Conservation (phyloP, 2,113 vertebrate genomes). For the Anser cygnoides region DNA sequence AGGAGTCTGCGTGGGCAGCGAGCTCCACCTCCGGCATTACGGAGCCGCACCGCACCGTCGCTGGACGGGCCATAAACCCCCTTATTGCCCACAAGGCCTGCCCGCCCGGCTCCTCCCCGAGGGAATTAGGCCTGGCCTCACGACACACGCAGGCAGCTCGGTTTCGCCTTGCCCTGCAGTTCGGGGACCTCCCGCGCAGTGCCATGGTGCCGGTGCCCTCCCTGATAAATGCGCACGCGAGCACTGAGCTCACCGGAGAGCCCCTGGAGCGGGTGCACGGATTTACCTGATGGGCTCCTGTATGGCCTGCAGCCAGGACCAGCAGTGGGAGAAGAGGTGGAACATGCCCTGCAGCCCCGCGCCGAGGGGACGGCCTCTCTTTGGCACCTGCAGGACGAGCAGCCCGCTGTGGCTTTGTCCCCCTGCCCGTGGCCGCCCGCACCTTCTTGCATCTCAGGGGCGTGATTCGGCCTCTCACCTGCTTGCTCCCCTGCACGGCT, state of each 20-base stretch:
- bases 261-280: accelerated
- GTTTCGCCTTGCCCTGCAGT: accelerated
- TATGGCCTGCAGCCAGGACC: constrained; percentile 85
- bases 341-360: constrained; percentile 80
- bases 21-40: not conserved
- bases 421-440: not conserved
- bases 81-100: accelerated
- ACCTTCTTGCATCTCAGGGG: not conserved
- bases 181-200: accelerated
- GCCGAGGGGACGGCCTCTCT: constrained; percentile 13
- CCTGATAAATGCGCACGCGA: accelerated
- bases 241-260: accelerated
- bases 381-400: constrained; percentile 30
- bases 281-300: constrained; percentile 86
- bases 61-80: not conserved
- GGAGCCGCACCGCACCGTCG: accelerated
- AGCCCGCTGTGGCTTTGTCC: accelerated
- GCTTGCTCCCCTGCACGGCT: accelerated
- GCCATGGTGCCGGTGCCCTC: accelerated
- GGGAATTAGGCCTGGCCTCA: not conserved
- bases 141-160: accelerated
- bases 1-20: not conserved
- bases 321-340: constrained; percentile 89
- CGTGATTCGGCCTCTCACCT: not conserved
- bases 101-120: not conserved